These are phyloP conservation scores for Tortrix viridana DNA, from an alignment of 2,888 invertebrate genomes.

Conservation along the genomic window DNA sequence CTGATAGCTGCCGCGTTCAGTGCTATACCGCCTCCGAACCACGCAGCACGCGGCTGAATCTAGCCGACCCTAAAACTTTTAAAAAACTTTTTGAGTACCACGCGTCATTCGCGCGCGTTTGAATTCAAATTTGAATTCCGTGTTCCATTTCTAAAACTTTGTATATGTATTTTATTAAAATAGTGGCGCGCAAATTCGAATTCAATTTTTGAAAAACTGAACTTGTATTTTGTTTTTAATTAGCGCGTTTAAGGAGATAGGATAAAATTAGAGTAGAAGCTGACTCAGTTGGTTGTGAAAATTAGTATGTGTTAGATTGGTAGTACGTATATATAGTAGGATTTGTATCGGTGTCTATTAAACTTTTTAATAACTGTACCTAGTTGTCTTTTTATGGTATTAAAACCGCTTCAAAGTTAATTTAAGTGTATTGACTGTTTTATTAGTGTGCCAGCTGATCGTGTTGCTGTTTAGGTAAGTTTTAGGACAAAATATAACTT, in stretches of 20 bases:
- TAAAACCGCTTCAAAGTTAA: not conserved
- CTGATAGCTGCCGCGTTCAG: conserved; percentile 70
- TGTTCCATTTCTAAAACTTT: not conserved
- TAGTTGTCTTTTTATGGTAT: not conserved
- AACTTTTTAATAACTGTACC: conserved; percentile 11
- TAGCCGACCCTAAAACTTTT: conserved; percentile 41
- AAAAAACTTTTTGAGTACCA: conserved; percentile 5
- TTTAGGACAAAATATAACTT: not conserved
- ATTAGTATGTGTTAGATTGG: conserved; percentile 42
- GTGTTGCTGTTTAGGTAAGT: conserved; percentile 20
- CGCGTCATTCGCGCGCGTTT: conserved; percentile 8
- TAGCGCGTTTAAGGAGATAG: conserved; percentile 23
- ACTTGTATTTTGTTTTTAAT: conserved; percentile 6
- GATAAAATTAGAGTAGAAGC: conserved; percentile 48
- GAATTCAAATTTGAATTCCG: conserved; percentile 1
- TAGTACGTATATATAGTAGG: conserved; percentile 38
- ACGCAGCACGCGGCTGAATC: conserved; percentile 64
- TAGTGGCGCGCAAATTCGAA: conserved; percentile 7
- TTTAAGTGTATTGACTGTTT: conserved; percentile 13
- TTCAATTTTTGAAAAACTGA: conserved; percentile 2
- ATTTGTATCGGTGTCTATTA: conserved; percentile 39
- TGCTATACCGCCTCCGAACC: conserved; percentile 64
- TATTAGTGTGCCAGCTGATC: conserved; percentile 1
- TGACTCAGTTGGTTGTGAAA: conserved; percentile 65
- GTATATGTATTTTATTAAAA: not conserved